These are phyloP conservation scores for Alouatta palliata DNA, from an alignment of 2,113 vertebrate species.

Conservation along the genomic window DNA sequence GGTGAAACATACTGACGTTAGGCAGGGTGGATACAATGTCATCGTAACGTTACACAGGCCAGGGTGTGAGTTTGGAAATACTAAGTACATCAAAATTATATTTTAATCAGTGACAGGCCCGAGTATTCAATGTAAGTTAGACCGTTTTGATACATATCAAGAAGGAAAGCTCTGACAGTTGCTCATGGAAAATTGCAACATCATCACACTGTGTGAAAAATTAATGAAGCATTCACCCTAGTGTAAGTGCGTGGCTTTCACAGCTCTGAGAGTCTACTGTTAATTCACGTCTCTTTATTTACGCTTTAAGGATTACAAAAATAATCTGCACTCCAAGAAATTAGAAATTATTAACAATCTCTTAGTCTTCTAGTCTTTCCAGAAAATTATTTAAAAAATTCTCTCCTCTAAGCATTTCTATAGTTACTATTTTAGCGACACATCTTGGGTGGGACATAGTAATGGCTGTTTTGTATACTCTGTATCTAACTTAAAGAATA, in stretches of 20 bases:
- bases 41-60: not conserved
- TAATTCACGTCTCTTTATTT: not conserved
- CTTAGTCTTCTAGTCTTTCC: not conserved
- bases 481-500: not conserved
- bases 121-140: not conserved
- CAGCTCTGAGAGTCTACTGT: not conserved
- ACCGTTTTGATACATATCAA: not conserved
- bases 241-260: conserved; percentile 33
- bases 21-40: not conserved
- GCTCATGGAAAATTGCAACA: conserved; percentile 79
- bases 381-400: conserved; percentile 23
- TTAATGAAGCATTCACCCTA: conserved; percentile 69
- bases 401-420: not conserved
- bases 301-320: not conserved
- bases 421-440: not conserved
- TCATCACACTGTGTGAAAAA: conserved; percentile 75
- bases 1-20: not conserved
- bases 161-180: conserved; percentile 35
- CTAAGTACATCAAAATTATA: not conserved
- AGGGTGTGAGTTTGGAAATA: not conserved
- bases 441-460: not conserved
- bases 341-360: not conserved
- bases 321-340: not conserved
- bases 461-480: not conserved
- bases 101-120: not conserved